phyloP scores from a whole-genome alignment of 2,797 vertebrate genomes.

The Sternotherus odoratus region DNA sequence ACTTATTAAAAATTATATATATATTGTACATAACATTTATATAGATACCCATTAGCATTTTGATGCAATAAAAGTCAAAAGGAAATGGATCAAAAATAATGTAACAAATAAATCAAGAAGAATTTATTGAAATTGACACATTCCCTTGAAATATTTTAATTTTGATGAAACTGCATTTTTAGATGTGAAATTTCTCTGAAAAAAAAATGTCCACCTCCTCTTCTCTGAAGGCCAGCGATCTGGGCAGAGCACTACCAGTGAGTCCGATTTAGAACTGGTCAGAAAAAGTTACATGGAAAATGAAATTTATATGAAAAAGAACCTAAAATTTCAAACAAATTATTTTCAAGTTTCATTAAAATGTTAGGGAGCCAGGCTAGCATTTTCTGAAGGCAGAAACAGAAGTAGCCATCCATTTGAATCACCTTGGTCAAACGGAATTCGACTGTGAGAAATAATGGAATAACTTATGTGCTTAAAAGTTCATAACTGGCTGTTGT shows the following conservation, averaged over 20 bases:
- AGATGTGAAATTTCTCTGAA: neutral
- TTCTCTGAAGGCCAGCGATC: neutral
- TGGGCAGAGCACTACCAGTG: neutral
- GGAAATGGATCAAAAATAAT: neutral
- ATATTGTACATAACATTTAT: neutral
- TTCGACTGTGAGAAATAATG: neutral
- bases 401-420: neutral
- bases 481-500: neutral
- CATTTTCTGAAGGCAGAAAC: neutral
- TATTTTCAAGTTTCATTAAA: neutral
- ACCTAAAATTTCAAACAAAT: neutral
- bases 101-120: neutral
- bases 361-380: neutral
- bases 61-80: neutral
- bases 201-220: neutral
- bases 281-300: constrained; percentile 9
- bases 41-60: neutral
- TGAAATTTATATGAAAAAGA: neutral
- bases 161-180: neutral
- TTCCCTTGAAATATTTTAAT: neutral
- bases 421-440: neutral
- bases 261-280: neutral
- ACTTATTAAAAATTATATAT: neutral
- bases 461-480: neutral
- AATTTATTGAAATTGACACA: neutral